Evolutionary conservation across 2,888 invertebrate genomes (phyloP), one percentile per base, ranked within the genome.

Genomic region (Thymelicus sylvestris): DNA sequence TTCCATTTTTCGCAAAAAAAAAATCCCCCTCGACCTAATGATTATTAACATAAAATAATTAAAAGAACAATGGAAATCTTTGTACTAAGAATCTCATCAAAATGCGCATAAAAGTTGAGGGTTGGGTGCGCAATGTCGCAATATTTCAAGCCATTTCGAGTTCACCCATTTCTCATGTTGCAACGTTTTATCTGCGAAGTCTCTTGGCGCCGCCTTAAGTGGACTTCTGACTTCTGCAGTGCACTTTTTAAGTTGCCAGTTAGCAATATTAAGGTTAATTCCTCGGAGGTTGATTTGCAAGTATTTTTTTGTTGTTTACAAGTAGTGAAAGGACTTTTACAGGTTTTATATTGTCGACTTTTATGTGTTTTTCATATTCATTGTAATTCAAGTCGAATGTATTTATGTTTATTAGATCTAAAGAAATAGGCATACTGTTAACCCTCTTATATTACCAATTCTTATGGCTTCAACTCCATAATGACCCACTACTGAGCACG

Each of bases 101-200:
- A 59, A 59, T 59, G 59, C 38, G 38, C 59, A 59, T 59, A 59
- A 59, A 31, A 59, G 59, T 59, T 59, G 59, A 59, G 38, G 38
- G 13, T 39, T 41, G 39, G 60, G n/a, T 39, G 60, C 60, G 10
- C 60, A 60, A 39, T 15, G 41, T 60, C 38, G 75, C 74, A 78
- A 89, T 90, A 89, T 86, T 80, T 90, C 88, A 89, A 81, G 80
- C 79, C 83, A 83, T 86, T 86, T 41, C 60, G 82, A 80, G 80
- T 79, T 82, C 78, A 78, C 77, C 86, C 83, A 90, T 91, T 87
- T 87, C 87, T 90, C 89, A 89, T 88, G 85, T 84, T 83, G 80
- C 82, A 83, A 79, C 85, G 83, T 86, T 88, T 88, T 89, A 87
- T 87, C 86, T 86, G 80, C 76, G 77, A 83, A 87, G 87, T 86